A percentile compares a stretch with the other conserved stretches of the same genome.
Conservation (phyloP, 2,797 vertebrate species). For the Zonotrichia albicollis region DNA sequence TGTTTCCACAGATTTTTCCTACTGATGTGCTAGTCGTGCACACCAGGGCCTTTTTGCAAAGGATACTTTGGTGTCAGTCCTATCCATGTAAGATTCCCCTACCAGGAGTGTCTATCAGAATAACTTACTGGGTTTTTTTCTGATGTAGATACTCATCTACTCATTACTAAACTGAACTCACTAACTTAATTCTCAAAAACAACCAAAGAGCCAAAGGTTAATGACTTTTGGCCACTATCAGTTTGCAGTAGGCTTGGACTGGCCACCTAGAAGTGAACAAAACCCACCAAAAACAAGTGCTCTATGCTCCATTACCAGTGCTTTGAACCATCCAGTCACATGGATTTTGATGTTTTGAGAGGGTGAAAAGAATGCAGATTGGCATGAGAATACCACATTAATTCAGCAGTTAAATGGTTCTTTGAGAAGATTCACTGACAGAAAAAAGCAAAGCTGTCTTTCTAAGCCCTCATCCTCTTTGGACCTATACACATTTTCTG, state of each 20-base stretch:
- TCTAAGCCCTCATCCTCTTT: slow-evolving; percentile 41
- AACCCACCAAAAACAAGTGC: not conserved
- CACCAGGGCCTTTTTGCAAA: not conserved
- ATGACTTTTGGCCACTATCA: not conserved
- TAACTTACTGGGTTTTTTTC: not conserved
- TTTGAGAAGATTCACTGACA: slow-evolving; percentile 59
- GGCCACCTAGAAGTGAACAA: not conserved
- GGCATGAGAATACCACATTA: slow-evolving; percentile 50
- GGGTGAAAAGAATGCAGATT: slow-evolving; percentile 41
- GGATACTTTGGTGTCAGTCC: not conserved
- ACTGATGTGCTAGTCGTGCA: not conserved
- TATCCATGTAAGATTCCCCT: not conserved
- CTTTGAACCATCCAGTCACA: slow-evolving; percentile 55
- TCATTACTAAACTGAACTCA: not conserved
- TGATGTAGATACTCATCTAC: not conserved
- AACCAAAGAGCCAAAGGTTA: not conserved
- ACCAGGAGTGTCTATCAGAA: not conserved
- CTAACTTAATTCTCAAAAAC: slow-evolving; percentile 25
- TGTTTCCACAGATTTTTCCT: not conserved
- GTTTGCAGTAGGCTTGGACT: slow-evolving; percentile 2
- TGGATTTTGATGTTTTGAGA: slow-evolving; percentile 60
- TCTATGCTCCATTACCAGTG: slow-evolving; percentile 32
- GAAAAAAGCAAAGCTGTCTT: slow-evolving; percentile 54
- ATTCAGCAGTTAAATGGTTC: slow-evolving; percentile 63
- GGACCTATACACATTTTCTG: slow-evolving; percentile 27